Evolutionary conservation across 2,113 vertebrate genomes (phyloP).

Genomic region (Haemorhous mexicanus): DNA sequence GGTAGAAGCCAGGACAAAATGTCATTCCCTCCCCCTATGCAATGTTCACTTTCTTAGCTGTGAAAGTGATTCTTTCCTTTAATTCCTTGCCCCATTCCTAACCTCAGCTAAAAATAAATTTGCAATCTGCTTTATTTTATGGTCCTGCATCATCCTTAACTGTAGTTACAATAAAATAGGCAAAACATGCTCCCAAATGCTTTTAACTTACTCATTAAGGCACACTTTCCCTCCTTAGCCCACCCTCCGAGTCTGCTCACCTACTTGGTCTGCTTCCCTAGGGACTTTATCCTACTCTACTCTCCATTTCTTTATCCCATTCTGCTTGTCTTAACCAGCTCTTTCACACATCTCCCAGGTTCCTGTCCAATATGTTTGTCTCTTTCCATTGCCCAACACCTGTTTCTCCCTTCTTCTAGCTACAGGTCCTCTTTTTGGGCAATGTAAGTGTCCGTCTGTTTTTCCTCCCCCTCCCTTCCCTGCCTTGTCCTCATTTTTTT

Average conservation of each 20-base stretch:
- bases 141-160: background rate
- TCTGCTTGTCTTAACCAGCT: background rate
- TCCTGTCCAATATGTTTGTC: background rate
- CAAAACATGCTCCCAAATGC: background rate
- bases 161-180: background rate
- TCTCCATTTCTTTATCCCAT: background rate
- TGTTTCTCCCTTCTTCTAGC: background rate
- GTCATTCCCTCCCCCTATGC: background rate
- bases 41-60: background rate
- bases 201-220: background rate
- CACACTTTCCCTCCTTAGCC: background rate
- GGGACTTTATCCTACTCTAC: background rate
- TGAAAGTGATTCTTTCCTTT: background rate
- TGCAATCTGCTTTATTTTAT: background rate
- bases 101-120: slow-evolving; percentile 9
- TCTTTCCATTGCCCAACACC: background rate
- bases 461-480: background rate
- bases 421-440: background rate
- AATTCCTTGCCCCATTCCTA: background rate
- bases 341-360: background rate
- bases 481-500: background rate
- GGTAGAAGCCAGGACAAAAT: background rate
- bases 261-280: background rate
- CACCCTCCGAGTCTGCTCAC: background rate
- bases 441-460: background rate